Base-by-base conservation (phyloP, 2,888 invertebrate species). In the Macrosiphum euphorbiae region DNA sequence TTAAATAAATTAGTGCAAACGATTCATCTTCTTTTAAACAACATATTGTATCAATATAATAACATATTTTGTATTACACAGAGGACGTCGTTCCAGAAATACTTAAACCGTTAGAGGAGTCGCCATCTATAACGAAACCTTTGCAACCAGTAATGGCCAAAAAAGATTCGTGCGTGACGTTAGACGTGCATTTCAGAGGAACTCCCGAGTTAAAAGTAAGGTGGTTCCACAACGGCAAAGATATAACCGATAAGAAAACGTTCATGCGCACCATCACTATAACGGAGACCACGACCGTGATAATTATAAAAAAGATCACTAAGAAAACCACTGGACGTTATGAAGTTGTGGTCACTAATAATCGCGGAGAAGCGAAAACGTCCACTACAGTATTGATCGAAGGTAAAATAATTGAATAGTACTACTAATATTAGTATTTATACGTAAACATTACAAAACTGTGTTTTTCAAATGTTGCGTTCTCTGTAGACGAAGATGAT, bases 291-390 rank as follows among this genome's bases (percentile, higher is more conserved):
- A 97, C 96, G 94, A 97, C 98, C 0, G 97, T 96, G 87, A 96
- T 98, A 52, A 96, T 96, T 95, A 97, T 98, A 94, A 96, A 96
- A 78, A 97, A 97, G 95, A 96, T 97, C 95, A 97, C 97, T 87
- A 97, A 97, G 95, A 97, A 97, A 95, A 97, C 98, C 95, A 97
- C 97, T 94, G 99, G 99, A 55, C 98, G 98, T 96, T 99, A 98
- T 96, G 98, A 98, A 96, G 97, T 98, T 28, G 96, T 97, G 52
- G 97, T 98, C n/a, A 97, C 97, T 95, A 98, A 98, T 96, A 96
- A 97, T 94, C 97, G 97, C 88, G 97, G 98, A 26, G 97, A 98
- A 95, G 98, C 97, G 3, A 97, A 98, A 95, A 97, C 98, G 67
- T 98, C 98, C 7, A 97, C 98, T 94, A 98, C 98, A 0, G 97